Percentiles rank a stretch among this genome's conserved stretches.
These are phyloP conservation scores for Osmerus mordax DNA, from an alignment of 2,113 vertebrate species.

Conservation along the genomic window DNA sequence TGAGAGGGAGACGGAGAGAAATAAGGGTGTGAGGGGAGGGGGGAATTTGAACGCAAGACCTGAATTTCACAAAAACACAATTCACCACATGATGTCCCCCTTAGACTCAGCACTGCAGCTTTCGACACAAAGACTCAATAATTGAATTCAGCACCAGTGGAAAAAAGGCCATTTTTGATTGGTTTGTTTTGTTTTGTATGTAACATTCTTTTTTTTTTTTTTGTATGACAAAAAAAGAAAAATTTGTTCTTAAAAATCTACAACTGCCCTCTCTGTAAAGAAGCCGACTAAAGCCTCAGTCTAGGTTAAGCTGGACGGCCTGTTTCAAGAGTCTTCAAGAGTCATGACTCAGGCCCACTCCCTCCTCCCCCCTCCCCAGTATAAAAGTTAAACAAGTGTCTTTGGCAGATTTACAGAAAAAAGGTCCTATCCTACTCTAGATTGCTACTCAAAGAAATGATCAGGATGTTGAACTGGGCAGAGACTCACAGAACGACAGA, in stretches of 20 bases:
- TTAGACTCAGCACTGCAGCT: slow-evolving; percentile 36
- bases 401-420: slow-evolving; percentile 72
- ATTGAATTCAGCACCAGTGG: slow-evolving; percentile 64
- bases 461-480: slow-evolving; percentile 17
- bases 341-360: neutral
- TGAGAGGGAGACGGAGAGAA: slow-evolving; percentile 28
- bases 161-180: slow-evolving; percentile 65
- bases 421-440: slow-evolving; percentile 38
- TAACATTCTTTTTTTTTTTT: slow-evolving; percentile 59
- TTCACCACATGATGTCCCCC: slow-evolving; percentile 45
- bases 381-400: slow-evolving; percentile 62
- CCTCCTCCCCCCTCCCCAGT: slow-evolving; percentile 5
- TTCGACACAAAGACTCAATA: slow-evolving; percentile 20
- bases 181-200: slow-evolving; percentile 45
- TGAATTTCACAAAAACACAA: slow-evolving; percentile 42
- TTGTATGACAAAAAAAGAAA: slow-evolving; percentile 44
- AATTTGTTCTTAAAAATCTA: slow-evolving; percentile 31
- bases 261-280: slow-evolving; percentile 16
- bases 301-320: slow-evolving; percentile 10
- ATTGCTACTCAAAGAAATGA: slow-evolving; percentile 26
- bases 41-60: slow-evolving; percentile 23
- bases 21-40: slow-evolving; percentile 12
- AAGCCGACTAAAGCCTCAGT: slow-evolving; percentile 5
- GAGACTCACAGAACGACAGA: slow-evolving; percentile 17
- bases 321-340: slow-evolving; percentile 4